Base-by-base conservation (phyloP, 2,797 vertebrate genomes). In the Molothrus ater region DNA sequence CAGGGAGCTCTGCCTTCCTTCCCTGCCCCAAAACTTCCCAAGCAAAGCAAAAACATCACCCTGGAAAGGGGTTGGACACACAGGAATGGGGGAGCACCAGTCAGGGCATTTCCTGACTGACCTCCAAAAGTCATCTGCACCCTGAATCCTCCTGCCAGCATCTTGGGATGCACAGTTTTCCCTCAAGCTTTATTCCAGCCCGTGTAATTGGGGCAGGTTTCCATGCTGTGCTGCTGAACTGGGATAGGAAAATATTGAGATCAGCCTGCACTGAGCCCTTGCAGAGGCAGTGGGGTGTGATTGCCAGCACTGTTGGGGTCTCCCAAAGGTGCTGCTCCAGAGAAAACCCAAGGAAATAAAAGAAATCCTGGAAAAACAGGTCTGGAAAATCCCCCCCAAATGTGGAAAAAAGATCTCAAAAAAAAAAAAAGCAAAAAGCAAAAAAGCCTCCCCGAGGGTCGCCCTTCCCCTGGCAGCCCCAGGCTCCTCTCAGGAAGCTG, bases 131-230 rank as follows among this genome's bases (percentile, higher is more conserved):
- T 69, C 7, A 1, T 24, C 53, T 7, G 11, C 61, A 74, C 71
- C 81, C 81, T 6, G 6, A 59, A 32, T 85, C 75, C 80, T 96
- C 57, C 80, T 86, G 93, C 72, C 92, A 78, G 87, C 76, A 82
- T 10, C 76, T 61, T 14, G 53, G 80, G 60, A 76, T 80, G 83
- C 66, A 24, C 66, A 92, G 34, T 73, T 88, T 92, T 50, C 86
- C 92, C 90, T 93, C n/a, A 6, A 79, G 92, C 90, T 81, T 66
- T 29, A 1, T 90, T 88, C 66, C 90, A 90, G 66, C 47, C 53
- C 2, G 48, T 56, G 91, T 79, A 93, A 96, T 9, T 86, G 90
- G 93, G 93, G 21, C 95, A 94, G 86, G 57, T 83, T 95, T 36
- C 73, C 88, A 83, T 1, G n/a, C 80, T 86, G 92, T 56, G 87